These are phyloP conservation scores for Antheraea mylitta DNA, from an alignment of 1,140 invertebrate genomes.

Conservation along the genomic window DNA sequence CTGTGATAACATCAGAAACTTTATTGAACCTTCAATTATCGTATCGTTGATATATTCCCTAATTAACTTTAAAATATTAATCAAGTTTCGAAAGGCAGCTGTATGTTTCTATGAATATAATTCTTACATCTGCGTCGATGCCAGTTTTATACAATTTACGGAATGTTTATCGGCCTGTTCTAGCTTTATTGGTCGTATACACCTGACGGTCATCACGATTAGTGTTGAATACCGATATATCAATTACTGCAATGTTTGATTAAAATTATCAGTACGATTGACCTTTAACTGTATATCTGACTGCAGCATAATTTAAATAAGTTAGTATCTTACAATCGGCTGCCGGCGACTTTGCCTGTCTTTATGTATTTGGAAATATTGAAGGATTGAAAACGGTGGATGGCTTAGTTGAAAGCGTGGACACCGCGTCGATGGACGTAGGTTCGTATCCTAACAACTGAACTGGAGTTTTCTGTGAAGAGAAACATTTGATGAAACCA, in stretches of 20 bases:
- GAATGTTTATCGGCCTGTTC: neutral
- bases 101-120: neutral
- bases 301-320: too few relatives aligned
- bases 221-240: neutral
- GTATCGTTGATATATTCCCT: neutral
- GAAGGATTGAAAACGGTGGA: too few relatives aligned
- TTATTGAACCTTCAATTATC: neutral
- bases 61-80: neutral
- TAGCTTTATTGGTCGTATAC: neutral
- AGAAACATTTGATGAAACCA: too few relatives aligned
- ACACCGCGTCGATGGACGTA: too few relatives aligned
- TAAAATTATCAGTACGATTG: neutral
- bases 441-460: too few relatives aligned
- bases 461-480: too few relatives aligned
- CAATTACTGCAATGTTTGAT: neutral
- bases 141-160: neutral
- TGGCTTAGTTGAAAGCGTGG: too few relatives aligned
- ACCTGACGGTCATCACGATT: neutral
- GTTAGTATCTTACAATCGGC: too few relatives aligned
- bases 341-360: too few relatives aligned
- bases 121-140: neutral
- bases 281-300: too few relatives aligned
- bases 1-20: neutral
- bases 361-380: too few relatives aligned
- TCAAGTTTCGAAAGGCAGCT: neutral